Base-by-base conservation (phyloP, 64 coral and sea anemone genomes). In the Montipora efflorescens region DNA sequence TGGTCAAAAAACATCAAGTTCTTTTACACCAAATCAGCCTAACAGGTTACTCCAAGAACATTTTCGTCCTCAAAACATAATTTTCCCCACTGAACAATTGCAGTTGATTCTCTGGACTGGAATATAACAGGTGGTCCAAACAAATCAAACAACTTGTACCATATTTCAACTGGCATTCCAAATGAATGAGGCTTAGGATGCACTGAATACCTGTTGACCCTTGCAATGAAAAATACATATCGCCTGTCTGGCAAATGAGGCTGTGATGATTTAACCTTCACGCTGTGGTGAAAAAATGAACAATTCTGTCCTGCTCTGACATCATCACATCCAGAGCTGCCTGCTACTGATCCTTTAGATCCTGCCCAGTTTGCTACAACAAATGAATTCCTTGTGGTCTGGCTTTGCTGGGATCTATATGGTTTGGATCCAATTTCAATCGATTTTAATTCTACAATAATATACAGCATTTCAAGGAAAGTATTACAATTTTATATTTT, bases 71-170 rank as follows among this genome's bases (percentile, higher is more conserved):
- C 28, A 21, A 59, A 19, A 59, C 28, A 25, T 81, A 11, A 11
- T 59, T 81, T 81, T 21, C 59, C 79, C 79, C 13, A 5, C 3
- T 81, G 79, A 15, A 81, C 53, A 81, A 19, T 11, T 2, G 2
- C 75, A 87, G 6, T 48, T 68, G 16, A 91, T 80, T 75, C 94
- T 87, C 52, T 95, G 89, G 49, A 95, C 36, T 22, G 94, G 89
- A 9, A 95, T 84, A 59, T 90, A 95, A 76, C 93, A 95, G 5
- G 88, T 15, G 94, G 82, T 44, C 88, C 89, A 87, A 95, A 95
- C 78, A 82, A 59, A 78, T 95, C 82, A 91, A 91, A 87, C 16
- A 66, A 47, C 25, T 79, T 90, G 11, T 81, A 90, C 88, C 88
- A 91, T 21, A 95, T 78, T 72, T 95, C 55, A 9, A 91, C 70